A percentile compares a stretch with the other conserved stretches of the same genome.
These are phyloP conservation scores for Eupelmus urozonus DNA, from an alignment of 2,888 invertebrate genomes.

Conservation along the genomic window DNA sequence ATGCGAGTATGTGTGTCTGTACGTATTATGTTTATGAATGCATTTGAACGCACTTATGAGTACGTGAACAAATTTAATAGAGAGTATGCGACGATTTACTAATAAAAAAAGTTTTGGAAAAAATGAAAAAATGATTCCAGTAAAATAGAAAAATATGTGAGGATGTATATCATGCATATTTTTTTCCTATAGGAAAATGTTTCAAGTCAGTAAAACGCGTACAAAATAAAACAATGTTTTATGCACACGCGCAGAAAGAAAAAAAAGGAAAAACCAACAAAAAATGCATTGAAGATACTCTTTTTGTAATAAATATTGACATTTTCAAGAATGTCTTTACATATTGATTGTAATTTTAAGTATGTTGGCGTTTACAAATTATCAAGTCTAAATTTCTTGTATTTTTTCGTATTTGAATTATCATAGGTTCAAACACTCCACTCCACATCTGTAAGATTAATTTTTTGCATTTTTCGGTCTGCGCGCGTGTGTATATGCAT, in stretches of 20 bases:
- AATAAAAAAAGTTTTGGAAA: constrained; percentile 33
- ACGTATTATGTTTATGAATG: too few relatives aligned
- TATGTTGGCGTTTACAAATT: neutral
- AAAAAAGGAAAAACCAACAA: constrained; percentile 9
- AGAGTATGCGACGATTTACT: constrained; percentile 27
- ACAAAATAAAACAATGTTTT: constrained; percentile 12
- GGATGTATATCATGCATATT: constrained; percentile 32
- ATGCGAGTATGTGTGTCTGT: constrained; percentile 17
- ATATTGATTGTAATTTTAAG: constrained; percentile 44
- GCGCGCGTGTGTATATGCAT: constrained; percentile 13
- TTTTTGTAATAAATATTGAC: constrained; percentile 21
- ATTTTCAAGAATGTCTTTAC: constrained; percentile 49
- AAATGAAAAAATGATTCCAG: constrained; percentile 31
- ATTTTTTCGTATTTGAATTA: constrained; percentile 22
- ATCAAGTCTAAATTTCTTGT: too few relatives aligned
- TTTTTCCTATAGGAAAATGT: constrained; percentile 42
- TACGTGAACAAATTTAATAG: neutral
- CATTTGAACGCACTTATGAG: constrained; percentile 4
- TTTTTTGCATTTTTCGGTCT: constrained; percentile 54
- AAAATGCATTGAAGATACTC: neutral
- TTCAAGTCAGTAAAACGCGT: constrained; percentile 29
- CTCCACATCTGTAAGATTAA: constrained; percentile 45
- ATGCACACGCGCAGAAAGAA: constrained; percentile 25
- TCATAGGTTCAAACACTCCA: neutral
- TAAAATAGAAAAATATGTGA: constrained; percentile 34